Base-by-base conservation (phyloP, 2,113 vertebrate species). In the Austrofundulus limnaeus region DNA sequence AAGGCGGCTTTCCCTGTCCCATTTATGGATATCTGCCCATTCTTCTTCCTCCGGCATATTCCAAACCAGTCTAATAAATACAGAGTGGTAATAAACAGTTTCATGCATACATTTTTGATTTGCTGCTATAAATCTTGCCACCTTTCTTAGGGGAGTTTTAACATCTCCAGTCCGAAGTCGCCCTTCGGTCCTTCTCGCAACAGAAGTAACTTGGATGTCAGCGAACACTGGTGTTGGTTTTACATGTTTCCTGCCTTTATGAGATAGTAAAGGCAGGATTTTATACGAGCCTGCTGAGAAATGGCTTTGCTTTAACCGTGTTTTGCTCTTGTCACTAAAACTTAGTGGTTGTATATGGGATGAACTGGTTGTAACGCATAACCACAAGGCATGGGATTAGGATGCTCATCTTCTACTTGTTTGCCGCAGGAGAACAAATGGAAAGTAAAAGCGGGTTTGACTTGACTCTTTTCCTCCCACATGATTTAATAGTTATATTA, bases 291-390 rank as follows among this genome's bases (percentile, higher is more conserved):
- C 81, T 77, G 66, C 75, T 89, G 88, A 92, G 82, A 65, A 88
- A 90, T 89, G 88, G 83, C 88, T 89, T 90, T 84, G 85, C 74
- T 91, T 92, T 91, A 91, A 90, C 86, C 80, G 82, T 90, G 84
- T 90, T 90, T 90, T 77, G 88, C 62, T 69, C 74, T 81, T 77
- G 87, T 90, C 89, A 85, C 84, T 92, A 89, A 93, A 92, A 91
- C 90, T 91, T 82, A 77, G 83, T 46, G 53, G 60, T 79, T 84
- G 80, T 80, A 83, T 78, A 48, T 20, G 62, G 80, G 85, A 84
- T 74, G 85, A 87, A 88, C 69, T 68, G 77, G 61, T 85, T 78
- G 71, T 76, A 71, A 81, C 77, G 66, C 75, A 83, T 83, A 85
- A 85, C 72, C 83, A 83, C 78, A 73, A 84, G 75, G 80, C 84